phyloP scores from a whole-genome alignment of 2,113 vertebrate genomes.

The Porphyrio hochstetteri region DNA sequence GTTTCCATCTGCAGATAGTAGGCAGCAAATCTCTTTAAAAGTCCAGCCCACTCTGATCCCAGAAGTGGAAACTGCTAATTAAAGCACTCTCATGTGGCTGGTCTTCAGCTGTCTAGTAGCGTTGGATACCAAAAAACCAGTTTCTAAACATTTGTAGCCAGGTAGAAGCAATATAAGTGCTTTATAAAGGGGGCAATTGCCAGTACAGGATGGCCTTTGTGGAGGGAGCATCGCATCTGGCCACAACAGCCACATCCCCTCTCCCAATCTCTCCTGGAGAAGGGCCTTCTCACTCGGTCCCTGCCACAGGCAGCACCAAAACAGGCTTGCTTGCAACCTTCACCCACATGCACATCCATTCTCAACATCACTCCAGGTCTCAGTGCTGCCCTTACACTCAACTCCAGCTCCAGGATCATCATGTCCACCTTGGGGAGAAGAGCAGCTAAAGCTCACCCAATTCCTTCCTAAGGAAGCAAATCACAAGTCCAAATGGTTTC shows the following conservation, averaged over 20 bases:
- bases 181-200: not conserved
- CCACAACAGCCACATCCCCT: not conserved
- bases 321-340: not conserved
- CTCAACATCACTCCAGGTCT: not conserved
- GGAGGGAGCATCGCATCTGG: not conserved
- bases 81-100: not conserved
- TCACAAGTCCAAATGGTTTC: not conserved
- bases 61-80: not conserved
- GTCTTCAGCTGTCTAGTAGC: not conserved
- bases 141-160: not conserved
- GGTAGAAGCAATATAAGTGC: fast-evolving
- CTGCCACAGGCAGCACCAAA: not conserved
- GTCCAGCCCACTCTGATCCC: not conserved
- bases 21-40: not conserved
- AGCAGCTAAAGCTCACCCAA: not conserved
- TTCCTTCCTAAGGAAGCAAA: not conserved
- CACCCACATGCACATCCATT: not conserved
- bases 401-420: not conserved
- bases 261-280: not conserved
- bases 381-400: not conserved
- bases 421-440: fast-evolving
- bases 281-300: not conserved
- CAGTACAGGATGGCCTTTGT: not conserved
- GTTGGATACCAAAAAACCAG: not conserved
- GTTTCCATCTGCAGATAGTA: not conserved